Evolutionary conservation across 2,113 vertebrate species (phyloP), one percentile per base, ranked within the genome.

Genomic region (Hemiprocne comata): DNA sequence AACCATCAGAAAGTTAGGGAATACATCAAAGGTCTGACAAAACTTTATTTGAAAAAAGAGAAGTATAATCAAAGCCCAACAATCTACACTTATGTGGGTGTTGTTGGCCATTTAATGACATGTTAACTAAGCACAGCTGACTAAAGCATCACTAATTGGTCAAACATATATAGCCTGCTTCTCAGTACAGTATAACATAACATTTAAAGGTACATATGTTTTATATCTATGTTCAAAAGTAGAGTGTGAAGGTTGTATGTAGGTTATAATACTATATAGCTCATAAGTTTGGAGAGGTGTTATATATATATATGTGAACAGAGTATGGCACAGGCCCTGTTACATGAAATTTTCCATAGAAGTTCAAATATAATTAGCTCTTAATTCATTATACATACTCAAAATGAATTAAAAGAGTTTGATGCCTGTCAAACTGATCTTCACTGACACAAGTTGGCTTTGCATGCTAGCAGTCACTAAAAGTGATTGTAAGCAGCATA

Each of bases 21-120:
- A 93, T 95, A 98, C 97, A 97, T 98, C 96, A 97, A 95, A 98
- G 96, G 70, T 89, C 72, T 87, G 62, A 82, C 94, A 97, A 97
- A 96, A 97, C 96, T 97, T 97, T 97, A 97, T 97, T 98, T 97
- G 75, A 95, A 93, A 94, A 95, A 97, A 96, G 85, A 92, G 61
- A 97, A 98, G 97, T 97, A 97, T 96, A 97, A 97, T 97, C 96
- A 97, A 97, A 97, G 85, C 95, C 86, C 42, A 14, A 92, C 88
- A 84, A 96, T 97, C 97, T 98, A 88, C 97, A 97, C 92, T 98
- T 98, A 97, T 93, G 96, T 93, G 96, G 97, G 94, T 96, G 92
- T 96, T 97, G 96, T 95, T 93, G 95, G 93, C 89, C 98, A 92
- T 97, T 97, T 98, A 98, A 98, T 98, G 90, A 93, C 92, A 98